Base-by-base conservation (phyloP, 2,888 invertebrate genomes). In the Aporophyla lueneburgensis region DNA sequence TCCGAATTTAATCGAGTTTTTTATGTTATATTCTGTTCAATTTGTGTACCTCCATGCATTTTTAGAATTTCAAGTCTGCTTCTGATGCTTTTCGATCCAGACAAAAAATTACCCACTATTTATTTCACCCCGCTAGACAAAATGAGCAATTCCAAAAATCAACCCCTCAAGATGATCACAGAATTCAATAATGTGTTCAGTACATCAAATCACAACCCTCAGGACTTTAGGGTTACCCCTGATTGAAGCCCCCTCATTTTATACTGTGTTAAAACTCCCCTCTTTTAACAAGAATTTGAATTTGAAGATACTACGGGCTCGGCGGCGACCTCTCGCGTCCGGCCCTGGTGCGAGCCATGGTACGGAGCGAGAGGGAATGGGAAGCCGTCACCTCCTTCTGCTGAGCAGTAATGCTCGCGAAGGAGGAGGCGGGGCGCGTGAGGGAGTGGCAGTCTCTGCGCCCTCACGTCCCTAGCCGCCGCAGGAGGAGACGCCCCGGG, bases 211-310 rank as follows among this genome's bases (percentile, higher is more conserved):
- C 58, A 73, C 72, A 70, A 49, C 74, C 78, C 73, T 54, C 56
- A 74, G 86, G 89, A 89, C 87, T 89, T 89, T 85, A 87, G 19
- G 85, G 87, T 89, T 80, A 86, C 80, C 89, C 89, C 88, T 89
- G 92, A 93, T 93, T 91, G 92, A 88, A 91, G 86, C 85, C 89
- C 71, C 62, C 65, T 74, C 62, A 58, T 89, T 91, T 92, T 90
- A 91, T 91, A 91, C 92, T 91, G 91, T 92, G 90, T 81, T 80
- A 81, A 80, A 71, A 77, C 27, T 78, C 88, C 89, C 89, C 88
- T 88, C 86, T 90, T 90, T 88, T 66, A 92, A 91, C 91, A 91
- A 86, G 88, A 89, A 91, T 87, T 91, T 90, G 87, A 85, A 86
- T 86, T 87, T 87, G 84, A 83, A 76, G 80, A 86, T 81, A 89